Conservation (phyloP, 2,113 vertebrate genomes). For the Megaceryle maxima region DNA sequence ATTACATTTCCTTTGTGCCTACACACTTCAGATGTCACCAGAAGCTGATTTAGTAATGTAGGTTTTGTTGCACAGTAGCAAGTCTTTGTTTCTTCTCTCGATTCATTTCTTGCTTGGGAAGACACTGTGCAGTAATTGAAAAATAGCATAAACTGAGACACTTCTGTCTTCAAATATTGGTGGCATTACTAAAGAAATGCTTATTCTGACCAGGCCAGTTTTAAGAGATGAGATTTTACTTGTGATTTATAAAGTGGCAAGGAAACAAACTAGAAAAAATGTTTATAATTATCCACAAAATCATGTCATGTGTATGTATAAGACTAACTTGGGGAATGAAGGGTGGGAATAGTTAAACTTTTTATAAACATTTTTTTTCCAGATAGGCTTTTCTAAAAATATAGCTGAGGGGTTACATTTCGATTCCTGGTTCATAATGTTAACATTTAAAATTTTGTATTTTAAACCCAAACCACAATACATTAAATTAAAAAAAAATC, state of each 20-base stretch:
- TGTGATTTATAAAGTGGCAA: not conserved
- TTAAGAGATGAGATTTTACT: not conserved
- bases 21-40: not conserved
- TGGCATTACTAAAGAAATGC: not conserved
- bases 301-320: not conserved
- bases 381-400: not conserved
- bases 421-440: not conserved
- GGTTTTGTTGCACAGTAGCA: not conserved
- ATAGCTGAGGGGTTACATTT: not conserved
- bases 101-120: not conserved
- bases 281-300: not conserved
- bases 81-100: not conserved
- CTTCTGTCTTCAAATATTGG: not conserved
- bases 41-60: not conserved
- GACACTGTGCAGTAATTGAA: not conserved
- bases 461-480: not conserved
- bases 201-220: not conserved
- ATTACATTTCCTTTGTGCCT: conserved; percentile 37
- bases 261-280: not conserved
- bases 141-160: not conserved
- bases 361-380: not conserved
- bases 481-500: not conserved
- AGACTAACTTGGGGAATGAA: not conserved
- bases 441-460: not conserved
- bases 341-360: not conserved